A percentile compares a stretch with the other conserved stretches of the same genome.
Conservation (phyloP, 1,140 invertebrate genomes). For the Meteorus sp. region DNA sequence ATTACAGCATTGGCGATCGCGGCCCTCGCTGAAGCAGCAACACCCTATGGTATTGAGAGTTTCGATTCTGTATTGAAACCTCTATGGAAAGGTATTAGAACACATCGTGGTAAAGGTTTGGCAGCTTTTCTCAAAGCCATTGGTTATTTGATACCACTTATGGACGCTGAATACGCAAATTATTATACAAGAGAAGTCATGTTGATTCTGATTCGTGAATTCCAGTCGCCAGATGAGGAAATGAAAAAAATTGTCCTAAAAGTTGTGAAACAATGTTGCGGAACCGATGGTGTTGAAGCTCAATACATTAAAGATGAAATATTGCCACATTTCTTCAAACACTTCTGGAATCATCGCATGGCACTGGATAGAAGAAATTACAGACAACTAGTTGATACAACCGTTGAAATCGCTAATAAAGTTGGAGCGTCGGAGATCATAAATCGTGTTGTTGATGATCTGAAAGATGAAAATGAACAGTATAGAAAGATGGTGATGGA, state of each 20-base stretch:
- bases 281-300: conserved; percentile 98
- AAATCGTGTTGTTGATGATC: conserved; percentile 96
- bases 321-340: conserved; percentile 97
- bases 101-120: conserved; percentile 96
- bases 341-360: conserved; percentile 99
- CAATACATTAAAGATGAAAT: conserved; percentile 99
- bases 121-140: conserved; percentile 99
- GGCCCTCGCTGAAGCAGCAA: conserved; percentile 95
- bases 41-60: conserved; percentile 99
- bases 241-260: conserved; percentile 99
- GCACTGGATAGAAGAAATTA: conserved; percentile 97
- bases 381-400: conserved; percentile 96
- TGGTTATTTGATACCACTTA: conserved; percentile 97
- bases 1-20: conserved; percentile 99
- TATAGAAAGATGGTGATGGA: conserved; percentile 99
- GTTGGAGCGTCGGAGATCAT: conserved; percentile 99
- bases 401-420: conserved; percentile 99
- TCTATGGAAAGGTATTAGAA: conserved; percentile 98
- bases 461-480: conserved; percentile 99
- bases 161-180: conserved; percentile 99
- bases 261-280: conserved; percentile 99
- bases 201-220: conserved; percentile 98
- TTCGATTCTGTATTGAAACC: conserved; percentile 99
- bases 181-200: conserved; percentile 99
- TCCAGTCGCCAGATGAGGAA: conserved; percentile 99